Evolutionary conservation across 2,797 vertebrate genomes (phyloP).

Genomic region (Eurystomus glaucurus): DNA sequence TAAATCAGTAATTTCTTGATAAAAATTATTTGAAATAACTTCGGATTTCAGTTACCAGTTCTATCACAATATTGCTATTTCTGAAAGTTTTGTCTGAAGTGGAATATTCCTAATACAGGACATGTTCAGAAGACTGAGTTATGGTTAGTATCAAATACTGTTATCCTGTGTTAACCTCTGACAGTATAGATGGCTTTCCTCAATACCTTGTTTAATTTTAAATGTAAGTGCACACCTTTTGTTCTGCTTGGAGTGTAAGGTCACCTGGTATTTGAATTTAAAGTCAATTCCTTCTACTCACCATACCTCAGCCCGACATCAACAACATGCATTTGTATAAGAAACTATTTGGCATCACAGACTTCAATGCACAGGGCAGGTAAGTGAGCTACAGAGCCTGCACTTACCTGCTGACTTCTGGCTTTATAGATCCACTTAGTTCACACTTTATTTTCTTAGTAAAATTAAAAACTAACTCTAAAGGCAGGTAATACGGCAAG

Average conservation of each 20-base stretch:
- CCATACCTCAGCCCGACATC: neutral
- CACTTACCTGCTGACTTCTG: neutral
- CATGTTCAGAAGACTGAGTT: neutral
- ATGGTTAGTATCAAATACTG: neutral
- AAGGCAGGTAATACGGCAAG: neutral
- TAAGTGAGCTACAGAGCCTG: neutral
- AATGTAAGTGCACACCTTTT: neutral
- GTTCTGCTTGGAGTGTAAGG: neutral
- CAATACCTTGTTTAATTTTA: neutral
- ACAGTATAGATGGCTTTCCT: neutral
- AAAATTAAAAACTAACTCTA: slow-evolving; percentile 17
- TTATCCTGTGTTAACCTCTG: neutral
- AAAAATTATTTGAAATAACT: neutral
- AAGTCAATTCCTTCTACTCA: neutral
- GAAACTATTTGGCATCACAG: neutral
- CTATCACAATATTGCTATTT: neutral
- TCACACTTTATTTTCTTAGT: neutral
- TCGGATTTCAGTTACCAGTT: neutral
- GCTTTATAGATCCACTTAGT: neutral
- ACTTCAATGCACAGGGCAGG: neutral
- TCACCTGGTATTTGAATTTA: neutral
- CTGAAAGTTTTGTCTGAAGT: neutral
- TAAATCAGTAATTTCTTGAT: neutral
- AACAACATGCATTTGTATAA: neutral
- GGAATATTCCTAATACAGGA: neutral